Evolutionary conservation across 2,797 vertebrate species (phyloP).

Genomic region (Sylvia borin): DNA sequence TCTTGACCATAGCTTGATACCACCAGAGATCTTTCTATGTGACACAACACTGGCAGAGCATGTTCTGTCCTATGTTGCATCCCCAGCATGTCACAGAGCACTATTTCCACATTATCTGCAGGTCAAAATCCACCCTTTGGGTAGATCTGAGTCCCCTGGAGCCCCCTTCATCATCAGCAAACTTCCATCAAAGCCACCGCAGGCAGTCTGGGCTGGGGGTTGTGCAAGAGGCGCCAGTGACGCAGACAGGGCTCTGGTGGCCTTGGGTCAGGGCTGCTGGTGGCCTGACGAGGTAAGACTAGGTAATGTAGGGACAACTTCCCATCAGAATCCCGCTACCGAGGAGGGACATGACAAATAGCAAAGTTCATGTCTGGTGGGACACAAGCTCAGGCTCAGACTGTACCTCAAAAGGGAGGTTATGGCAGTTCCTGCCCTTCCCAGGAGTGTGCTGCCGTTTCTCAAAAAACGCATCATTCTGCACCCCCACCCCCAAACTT

Average conservation of each 20-base stretch:
- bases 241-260: background rate
- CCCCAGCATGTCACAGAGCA: background rate
- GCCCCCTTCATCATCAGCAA: background rate
- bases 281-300: background rate
- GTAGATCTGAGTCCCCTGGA: background rate
- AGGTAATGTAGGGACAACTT: background rate
- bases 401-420: background rate
- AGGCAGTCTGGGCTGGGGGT: fast-evolving
- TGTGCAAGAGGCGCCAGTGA: background rate
- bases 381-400: background rate
- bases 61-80: background rate
- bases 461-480: background rate
- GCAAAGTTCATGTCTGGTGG: background rate
- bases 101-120: background rate
- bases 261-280: conserved; percentile 33
- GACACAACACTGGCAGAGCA: background rate
- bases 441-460: background rate
- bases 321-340: background rate
- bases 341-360: background rate
- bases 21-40: background rate
- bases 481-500: background rate
- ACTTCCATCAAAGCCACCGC: background rate
- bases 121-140: background rate
- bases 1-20: background rate
- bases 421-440: background rate